A percentile compares a stretch with the other conserved stretches of the same genome.
Evolutionary conservation across 2,888 invertebrate genomes (phyloP).

Genomic region (Helleia helle): DNA sequence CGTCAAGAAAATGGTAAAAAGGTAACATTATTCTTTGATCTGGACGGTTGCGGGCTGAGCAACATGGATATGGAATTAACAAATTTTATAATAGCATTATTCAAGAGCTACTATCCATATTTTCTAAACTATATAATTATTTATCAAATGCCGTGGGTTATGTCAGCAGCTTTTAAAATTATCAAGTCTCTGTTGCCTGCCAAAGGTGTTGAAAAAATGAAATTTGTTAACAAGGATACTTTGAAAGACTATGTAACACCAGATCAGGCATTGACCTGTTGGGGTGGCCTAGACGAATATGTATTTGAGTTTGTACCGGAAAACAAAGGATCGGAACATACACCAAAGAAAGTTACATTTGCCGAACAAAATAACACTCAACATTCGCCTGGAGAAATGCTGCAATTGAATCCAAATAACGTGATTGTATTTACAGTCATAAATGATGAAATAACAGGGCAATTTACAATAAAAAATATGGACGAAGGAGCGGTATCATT

Average conservation of each 20-base stretch:
- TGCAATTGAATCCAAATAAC: constrained; percentile 79
- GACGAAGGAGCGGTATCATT: constrained; percentile 66
- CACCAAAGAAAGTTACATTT: constrained; percentile 44
- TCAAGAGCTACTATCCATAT: constrained; percentile 91
- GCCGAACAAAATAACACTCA: constrained; percentile 44
- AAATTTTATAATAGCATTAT: constrained; percentile 88
- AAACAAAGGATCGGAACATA: constrained; percentile 36
- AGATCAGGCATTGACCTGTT: constrained; percentile 82
- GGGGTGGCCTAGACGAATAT: constrained; percentile 88
- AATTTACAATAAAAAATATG: constrained; percentile 80
- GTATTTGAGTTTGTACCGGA: constrained; percentile 82
- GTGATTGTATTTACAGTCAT: constrained; percentile 79
- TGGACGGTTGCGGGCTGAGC: constrained; percentile 88
- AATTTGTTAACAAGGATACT: constrained; percentile 84
- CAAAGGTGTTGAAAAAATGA: constrained; percentile 90
- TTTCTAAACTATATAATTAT: constrained; percentile 91
- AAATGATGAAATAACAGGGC: constrained; percentile 79
- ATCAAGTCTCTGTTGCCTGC: constrained; percentile 90
- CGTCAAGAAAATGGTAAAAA: constrained; percentile 82
- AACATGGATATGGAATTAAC: constrained; percentile 95
- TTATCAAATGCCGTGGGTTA: constrained; percentile 95
- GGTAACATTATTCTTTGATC: constrained; percentile 91
- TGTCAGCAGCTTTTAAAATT: constrained; percentile 93
- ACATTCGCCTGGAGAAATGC: constrained; percentile 68
- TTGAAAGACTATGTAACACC: constrained; percentile 82